Base-by-base conservation (phyloP, 1,140 invertebrate genomes). In the Polyergus mexicanus region DNA sequence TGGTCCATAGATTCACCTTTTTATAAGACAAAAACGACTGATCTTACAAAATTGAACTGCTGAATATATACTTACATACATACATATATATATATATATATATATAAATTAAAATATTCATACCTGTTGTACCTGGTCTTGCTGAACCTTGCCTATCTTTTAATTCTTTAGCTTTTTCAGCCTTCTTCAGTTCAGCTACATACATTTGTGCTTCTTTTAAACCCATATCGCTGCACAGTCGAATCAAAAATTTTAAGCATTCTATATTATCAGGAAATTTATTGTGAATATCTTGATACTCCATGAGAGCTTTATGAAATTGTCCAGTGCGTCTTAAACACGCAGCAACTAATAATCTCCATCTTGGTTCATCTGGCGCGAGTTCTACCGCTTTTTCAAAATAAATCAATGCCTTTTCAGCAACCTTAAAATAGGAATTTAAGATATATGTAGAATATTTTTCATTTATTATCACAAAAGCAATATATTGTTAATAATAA, bases 371-470 rank as follows among this genome's bases (percentile, higher is more conserved):
- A 88, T 97, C 97, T 1, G 98, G 98, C 94, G 98, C 97, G 90
- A 98, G 97, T n/a, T 98, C 95, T 7, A 98, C 96, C 0, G 98
- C 98, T 92, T 97, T 97, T 94, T 99, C 97, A 93, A 99, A 99
- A 94, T 98, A 99, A 32, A 95, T 95, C 58, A 99, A 96, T 5
- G 98, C 98, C 95, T 98, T 98, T 93, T 99, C 98, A 58, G 98
- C 97, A 25, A 96, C 95, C 94, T 95, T 83, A 13, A 65, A 87
- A 65, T 10, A 72, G 1, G 56, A 56, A 51, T 19, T 51, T 51
- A 1, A 72, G 2, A 22, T 25, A 51, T 56, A 19, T 41, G 4
- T 62, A 25, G 0, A 35, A 10, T 22, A 56, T 60, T 51, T 41
- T 44, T 35, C 44, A 38, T 76, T 44, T 35, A 32, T 44, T 68